Base-by-base conservation (phyloP, 2,797 vertebrate genomes). In the Enteromius unitaeniatus region DNA sequence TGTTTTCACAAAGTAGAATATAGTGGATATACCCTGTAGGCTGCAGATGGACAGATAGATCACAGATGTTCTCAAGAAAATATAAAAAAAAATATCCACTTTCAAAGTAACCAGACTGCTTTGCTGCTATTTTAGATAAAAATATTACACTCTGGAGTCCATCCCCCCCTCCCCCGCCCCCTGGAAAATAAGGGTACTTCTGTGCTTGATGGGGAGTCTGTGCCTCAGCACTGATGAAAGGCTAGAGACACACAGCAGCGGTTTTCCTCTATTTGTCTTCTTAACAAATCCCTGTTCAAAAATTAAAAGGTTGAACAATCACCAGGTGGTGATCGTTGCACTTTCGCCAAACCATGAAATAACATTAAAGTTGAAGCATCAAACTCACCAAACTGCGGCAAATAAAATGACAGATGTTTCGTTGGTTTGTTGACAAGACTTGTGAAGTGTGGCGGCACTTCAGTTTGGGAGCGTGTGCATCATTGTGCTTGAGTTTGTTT, bases 401-500 rank as follows among this genome's bases (percentile, higher is more conserved):
- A 82, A 82, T 82, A 82, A 76, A 75, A 82, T 82, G 72, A 82
- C 81, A 82, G 81, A 76, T 82, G 81, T 76, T 82, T 76, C 28
- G 72, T 65, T 82, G 69, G 55, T 82, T 75, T 82, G 45, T 82
- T 82, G 72, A 76, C 81, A 82, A 67, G 81, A 67, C 81, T 76
- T 53, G 45, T 76, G 72, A 82, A 67, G 60, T 85, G 84, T 73
- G 79, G 74, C 11, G 6, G 45, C 76, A 45, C 34, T 60, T 81
- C 67, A 55, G 72, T 82, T 55, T 70, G 42, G 51, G 37, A 79
- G 78, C 75, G 55, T 85, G 45, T 47, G 26, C 23, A 34, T 69
- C 15, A 55, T 28, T 68, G 81, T 84, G 62, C 90, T 85, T 86
- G 87, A 40, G 74, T 76, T 77, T 68, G 78, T 86, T 62, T 89